Conservation (phyloP, 1,140 invertebrate genomes). For the Metopolophium dirhodum region DNA sequence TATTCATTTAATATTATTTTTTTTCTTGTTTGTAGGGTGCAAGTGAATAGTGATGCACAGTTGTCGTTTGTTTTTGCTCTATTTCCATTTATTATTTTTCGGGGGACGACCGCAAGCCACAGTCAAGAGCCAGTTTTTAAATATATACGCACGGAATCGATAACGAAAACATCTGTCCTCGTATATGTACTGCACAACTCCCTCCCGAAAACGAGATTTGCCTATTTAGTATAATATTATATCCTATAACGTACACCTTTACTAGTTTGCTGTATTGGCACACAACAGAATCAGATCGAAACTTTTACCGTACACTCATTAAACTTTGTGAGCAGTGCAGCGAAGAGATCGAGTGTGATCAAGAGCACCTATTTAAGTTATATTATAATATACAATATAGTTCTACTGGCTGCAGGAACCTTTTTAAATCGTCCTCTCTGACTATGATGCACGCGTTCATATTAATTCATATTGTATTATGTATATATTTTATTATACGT, state of each 20-base stretch:
- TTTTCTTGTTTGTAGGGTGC: background rate
- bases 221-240: background rate
- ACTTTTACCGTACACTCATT: background rate
- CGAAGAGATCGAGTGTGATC: background rate
- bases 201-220: background rate
- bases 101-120: slow-evolving; percentile 15
- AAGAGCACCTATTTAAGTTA: background rate
- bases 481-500: too few species aligned
- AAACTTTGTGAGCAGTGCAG: background rate
- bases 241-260: background rate
- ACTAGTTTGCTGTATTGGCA: background rate
- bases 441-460: too few species aligned
- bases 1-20: background rate
- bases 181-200: background rate
- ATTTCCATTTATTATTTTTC: slow-evolving; percentile 46
- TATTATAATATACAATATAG: background rate
- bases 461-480: too few species aligned
- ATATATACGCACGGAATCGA: slow-evolving; percentile 15
- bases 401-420: background rate
- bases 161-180: slow-evolving; percentile 38
- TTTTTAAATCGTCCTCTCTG: background rate
- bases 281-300: background rate
- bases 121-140: slow-evolving; percentile 52
- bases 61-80: slow-evolving; percentile 6
- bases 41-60: background rate